Percentiles rank a stretch among this genome's conserved stretches.
Conservation (phyloP, 1,140 invertebrate genomes). For the Eubasilissa regina region DNA sequence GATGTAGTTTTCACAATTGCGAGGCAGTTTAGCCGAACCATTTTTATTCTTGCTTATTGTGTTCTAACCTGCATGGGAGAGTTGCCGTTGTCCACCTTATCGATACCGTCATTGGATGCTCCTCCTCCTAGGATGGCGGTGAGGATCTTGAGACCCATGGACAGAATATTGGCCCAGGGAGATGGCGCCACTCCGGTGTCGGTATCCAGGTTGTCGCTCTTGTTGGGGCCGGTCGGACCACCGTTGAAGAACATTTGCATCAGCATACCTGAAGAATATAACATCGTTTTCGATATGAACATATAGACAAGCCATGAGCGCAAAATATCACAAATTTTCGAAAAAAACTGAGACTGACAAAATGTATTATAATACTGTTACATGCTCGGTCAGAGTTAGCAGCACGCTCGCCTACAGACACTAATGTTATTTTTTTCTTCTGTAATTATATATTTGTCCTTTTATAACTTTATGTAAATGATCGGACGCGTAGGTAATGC, state of each 20-base stretch:
- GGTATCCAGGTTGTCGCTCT: constrained; percentile 83
- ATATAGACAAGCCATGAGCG: not conserved
- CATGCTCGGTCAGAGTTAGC: too few relatives aligned
- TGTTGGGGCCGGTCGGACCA: constrained; percentile 80
- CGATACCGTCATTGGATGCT: constrained; percentile 83
- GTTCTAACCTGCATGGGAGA: constrained; percentile 87
- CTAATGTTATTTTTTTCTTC: too few relatives aligned
- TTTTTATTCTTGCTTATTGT: not conserved
- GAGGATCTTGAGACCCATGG: constrained; percentile 84
- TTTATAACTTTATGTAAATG: too few relatives aligned
- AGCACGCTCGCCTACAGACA: too few relatives aligned
- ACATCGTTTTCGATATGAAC: not conserved
- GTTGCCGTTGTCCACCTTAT: constrained; percentile 89
- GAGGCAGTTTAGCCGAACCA: not conserved
- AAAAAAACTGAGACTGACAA: not conserved
- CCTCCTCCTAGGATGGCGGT: constrained; percentile 86
- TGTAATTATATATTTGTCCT: too few relatives aligned
- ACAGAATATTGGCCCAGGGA: constrained; percentile 89
- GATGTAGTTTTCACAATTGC: not conserved
- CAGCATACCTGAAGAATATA: constrained; percentile 74
- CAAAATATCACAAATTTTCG: not conserved
- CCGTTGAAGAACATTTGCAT: constrained; percentile 89
- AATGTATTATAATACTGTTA: not conserved
- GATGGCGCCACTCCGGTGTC: constrained; percentile 78
- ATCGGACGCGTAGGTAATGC: too few relatives aligned